These are phyloP conservation scores for Eolophus roseicapilla DNA, from an alignment of 2,113 vertebrate species.

Conservation along the genomic window DNA sequence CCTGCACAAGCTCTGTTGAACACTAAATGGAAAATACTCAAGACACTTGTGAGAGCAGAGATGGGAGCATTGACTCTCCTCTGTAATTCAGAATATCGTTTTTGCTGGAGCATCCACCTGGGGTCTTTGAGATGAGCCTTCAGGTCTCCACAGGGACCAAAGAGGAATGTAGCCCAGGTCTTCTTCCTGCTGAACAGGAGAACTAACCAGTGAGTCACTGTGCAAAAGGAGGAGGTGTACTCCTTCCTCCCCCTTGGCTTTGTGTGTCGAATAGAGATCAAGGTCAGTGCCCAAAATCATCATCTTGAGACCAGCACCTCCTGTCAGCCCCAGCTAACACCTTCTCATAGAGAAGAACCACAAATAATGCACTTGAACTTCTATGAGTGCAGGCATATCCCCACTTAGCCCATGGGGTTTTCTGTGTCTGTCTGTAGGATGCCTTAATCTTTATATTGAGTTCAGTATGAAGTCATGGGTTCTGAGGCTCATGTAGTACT, in stretches of 20 bases:
- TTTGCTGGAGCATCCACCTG: neutral
- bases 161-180: neutral
- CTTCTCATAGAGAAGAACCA: neutral
- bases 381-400: neutral
- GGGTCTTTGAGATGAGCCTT: neutral
- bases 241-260: neutral
- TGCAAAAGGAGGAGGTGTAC: neutral
- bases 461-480: neutral
- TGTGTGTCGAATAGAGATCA: neutral
- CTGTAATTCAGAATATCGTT: neutral
- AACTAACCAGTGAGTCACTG: rapidly evolving
- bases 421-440: neutral
- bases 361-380: neutral
- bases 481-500: neutral
- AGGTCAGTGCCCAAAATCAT: neutral
- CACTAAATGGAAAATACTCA: neutral
- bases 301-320: neutral
- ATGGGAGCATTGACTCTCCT: neutral
- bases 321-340: neutral
- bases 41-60: neutral
- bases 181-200: neutral
- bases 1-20: neutral
- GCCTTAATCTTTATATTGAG: neutral
- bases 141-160: neutral
- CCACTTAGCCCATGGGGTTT: neutral